Base-by-base conservation (phyloP, 1,140 invertebrate species). In the Mya arenaria region DNA sequence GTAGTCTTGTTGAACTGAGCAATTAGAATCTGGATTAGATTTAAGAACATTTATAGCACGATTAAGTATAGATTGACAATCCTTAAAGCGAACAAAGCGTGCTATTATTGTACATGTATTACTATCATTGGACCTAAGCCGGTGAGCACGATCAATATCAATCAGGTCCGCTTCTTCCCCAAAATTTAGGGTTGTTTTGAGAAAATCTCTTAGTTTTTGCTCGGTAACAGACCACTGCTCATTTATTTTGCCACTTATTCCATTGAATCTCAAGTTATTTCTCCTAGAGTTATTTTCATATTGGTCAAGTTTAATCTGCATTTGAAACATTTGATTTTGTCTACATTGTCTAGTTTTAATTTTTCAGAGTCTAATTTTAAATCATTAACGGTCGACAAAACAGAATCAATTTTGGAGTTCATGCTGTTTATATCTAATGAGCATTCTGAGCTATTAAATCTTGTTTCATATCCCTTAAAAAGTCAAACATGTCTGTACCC, bases 91-190 rank as follows among this genome's bases (percentile, higher is more conserved):
- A 17, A 28, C 28, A 62, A 62, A 62, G 5, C 60, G 23, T 17
- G 60, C 60, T 30, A 62, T 34, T 17, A 62, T 62, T 17, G 60
- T 62, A 28, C 60, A 30, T 34, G n/a, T 28, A 23, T 15, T 62
- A 2, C 17, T 25, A 34, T 62, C 28, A 28, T 28, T 19, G 19
- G 60, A 62, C 30, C 30, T 62, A 17, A 62, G 19, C 30, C 60
- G n/a, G 60, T 62, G 60, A 23, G 60, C 60, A 17, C 60, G 19
- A 34, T 62, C 60, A 28, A 62, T 62, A 28, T 62, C 60, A 23
- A 62, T 30, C 19, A 23, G 17, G 2, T 62, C 32, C 30, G 60
- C 23, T 2, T 62, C 15, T 28, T 62, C 56, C 8, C 56, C 60
- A 28, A 62, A 28, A 4, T 28, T 28, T 30, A 62, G 23, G 4